phyloP scores from a whole-genome alignment of 2,797 vertebrate species.

The Acanthis flammea region DNA sequence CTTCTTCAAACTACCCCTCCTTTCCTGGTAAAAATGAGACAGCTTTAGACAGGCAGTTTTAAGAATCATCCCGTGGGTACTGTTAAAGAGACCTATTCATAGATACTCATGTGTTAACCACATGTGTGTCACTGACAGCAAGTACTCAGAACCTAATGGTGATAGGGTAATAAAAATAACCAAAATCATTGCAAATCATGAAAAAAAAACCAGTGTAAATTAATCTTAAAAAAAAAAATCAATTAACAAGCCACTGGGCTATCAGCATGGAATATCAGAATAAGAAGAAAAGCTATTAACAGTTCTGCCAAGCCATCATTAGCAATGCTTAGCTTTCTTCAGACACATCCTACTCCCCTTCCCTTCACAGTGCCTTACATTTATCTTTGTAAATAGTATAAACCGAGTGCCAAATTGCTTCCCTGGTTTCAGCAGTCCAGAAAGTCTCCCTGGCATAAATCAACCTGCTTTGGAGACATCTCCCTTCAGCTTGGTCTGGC shows the following conservation, averaged over 20 bases:
- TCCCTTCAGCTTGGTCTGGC: not conserved
- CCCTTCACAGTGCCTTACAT: not conserved
- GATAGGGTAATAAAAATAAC: constrained; percentile 15
- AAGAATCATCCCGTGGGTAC: constrained; percentile 60
- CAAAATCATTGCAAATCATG: not conserved
- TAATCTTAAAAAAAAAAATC: not conserved
- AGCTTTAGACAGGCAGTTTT: constrained; percentile 62
- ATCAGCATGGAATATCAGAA: not conserved
- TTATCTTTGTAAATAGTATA: not conserved
- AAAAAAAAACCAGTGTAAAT: not conserved
- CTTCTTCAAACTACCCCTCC: constrained; percentile 61
- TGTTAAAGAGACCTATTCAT: constrained; percentile 71
- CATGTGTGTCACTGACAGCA: constrained; percentile 69
- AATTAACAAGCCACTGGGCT: not conserved
- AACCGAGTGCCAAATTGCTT: not conserved
- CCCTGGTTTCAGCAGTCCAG: not conserved
- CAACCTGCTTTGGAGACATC: constrained; percentile 2
- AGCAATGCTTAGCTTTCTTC: not conserved
- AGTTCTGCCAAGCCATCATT: not conserved
- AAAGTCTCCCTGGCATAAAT: constrained; percentile 21
- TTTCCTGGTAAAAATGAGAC: constrained; percentile 33
- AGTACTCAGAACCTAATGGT: constrained; percentile 41
- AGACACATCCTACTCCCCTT: not conserved
- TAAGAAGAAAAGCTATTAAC: not conserved
- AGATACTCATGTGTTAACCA: constrained; percentile 72